Percentiles rank a stretch among this genome's conserved stretches.
phyloP scores from a whole-genome alignment of 2,113 vertebrate genomes.

The Silurus glanis region DNA sequence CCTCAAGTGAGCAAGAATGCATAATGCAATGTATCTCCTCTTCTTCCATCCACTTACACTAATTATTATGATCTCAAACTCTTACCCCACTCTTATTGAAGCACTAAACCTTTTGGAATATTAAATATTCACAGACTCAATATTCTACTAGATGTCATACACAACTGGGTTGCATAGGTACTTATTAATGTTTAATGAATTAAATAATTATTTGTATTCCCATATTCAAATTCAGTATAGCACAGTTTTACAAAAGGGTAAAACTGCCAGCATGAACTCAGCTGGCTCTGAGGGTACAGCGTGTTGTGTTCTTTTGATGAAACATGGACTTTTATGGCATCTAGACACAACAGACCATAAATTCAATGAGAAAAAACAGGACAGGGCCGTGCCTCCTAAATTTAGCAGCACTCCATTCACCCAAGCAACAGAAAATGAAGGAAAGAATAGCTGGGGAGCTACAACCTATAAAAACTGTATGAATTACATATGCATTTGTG shows the following conservation, averaged over 20 bases:
- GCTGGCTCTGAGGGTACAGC: background rate
- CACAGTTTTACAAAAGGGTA: background rate
- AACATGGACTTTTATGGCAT: slow-evolving; percentile 47
- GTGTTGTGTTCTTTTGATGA: slow-evolving; percentile 18
- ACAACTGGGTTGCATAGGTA: background rate
- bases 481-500: background rate
- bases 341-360: slow-evolving; percentile 25
- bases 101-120: background rate
- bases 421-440: slow-evolving; percentile 6
- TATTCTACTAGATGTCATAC: background rate
- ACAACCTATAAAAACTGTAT: background rate
- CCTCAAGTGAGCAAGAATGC: slow-evolving; percentile 25
- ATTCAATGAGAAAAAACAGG: slow-evolving; percentile 25
- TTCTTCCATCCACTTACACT: background rate
- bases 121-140: background rate
- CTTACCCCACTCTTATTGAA: background rate
- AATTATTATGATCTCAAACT: background rate
- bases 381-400: slow-evolving; percentile 26
- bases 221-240: background rate
- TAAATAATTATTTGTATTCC: background rate
- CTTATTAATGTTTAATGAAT: background rate
- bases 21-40: slow-evolving; percentile 2
- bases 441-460: slow-evolving; percentile 12
- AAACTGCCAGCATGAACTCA: slow-evolving; percentile 2
- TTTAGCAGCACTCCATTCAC: slow-evolving; percentile 31